phyloP scores from a whole-genome alignment of 2,888 invertebrate species.

The Xanthostigma xanthostigma region DNA sequence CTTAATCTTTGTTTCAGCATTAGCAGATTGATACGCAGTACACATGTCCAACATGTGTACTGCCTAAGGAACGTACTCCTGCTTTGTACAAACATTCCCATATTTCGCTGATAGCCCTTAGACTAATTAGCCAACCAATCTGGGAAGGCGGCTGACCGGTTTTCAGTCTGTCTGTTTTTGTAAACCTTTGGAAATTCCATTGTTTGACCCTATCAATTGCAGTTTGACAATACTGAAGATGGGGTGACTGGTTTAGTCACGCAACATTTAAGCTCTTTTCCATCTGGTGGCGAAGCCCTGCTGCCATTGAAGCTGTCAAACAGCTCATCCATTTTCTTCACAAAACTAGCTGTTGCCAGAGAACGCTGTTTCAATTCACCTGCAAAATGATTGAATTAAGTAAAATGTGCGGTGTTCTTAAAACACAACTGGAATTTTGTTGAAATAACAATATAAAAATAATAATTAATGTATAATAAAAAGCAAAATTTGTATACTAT shows the following conservation, averaged over 20 bases:
- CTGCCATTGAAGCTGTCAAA: slow-evolving; percentile 16
- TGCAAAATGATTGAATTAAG: too few relatives aligned
- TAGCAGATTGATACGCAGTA: too few relatives aligned
- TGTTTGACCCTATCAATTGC: slow-evolving; percentile 5
- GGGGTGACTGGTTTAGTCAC: slow-evolving; percentile 9
- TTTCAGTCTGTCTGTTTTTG: slow-evolving; percentile 5
- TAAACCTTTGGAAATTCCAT: slow-evolving; percentile 7
- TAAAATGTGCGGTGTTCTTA: too few relatives aligned
- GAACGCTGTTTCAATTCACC: slow-evolving; percentile 7
- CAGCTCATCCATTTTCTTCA: slow-evolving; percentile 13
- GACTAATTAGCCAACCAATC: slow-evolving; percentile 7
- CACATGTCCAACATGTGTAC: too few relatives aligned
- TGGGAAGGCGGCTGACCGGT: slow-evolving; percentile 9
- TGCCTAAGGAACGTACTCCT: slow-evolving; percentile 1
- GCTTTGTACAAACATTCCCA: slow-evolving; percentile 4
- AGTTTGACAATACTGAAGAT: slow-evolving; percentile 6
- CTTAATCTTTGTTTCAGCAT: too few relatives aligned
- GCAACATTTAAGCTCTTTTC: slow-evolving; percentile 8
- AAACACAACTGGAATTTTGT: too few relatives aligned
- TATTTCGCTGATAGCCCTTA: slow-evolving; percentile 6
- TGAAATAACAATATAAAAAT: background rate
- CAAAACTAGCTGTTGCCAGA: slow-evolving; percentile 12
- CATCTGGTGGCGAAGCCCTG: slow-evolving; percentile 3
- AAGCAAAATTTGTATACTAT: too few relatives aligned
- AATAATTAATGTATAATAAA: too few relatives aligned